A percentile compares a stretch with the other conserved stretches of the same genome.
Evolutionary conservation across 2,797 vertebrate genomes (phyloP).

Genomic region (Cryptoblepharus egeriae): DNA sequence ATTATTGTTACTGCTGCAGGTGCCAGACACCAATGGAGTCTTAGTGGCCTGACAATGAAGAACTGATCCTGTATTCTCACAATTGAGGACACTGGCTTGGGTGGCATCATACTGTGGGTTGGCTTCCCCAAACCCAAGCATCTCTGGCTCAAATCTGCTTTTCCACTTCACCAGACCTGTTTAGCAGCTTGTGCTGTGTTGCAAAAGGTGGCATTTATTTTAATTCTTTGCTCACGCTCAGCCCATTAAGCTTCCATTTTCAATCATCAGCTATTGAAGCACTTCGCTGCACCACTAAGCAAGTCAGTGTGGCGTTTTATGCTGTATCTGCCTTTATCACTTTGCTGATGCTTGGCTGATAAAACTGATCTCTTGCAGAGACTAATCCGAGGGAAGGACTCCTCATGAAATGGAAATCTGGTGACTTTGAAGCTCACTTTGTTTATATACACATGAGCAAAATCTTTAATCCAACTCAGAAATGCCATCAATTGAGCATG

Average conservation of each 20-base stretch:
- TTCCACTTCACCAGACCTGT: conserved; percentile 39
- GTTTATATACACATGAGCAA: conserved; percentile 6
- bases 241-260: conserved; percentile 64
- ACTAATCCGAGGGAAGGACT: conserved; percentile 26
- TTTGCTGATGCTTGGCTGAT: conserved; percentile 48
- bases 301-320: conserved; percentile 40
- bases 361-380: conserved; percentile 53
- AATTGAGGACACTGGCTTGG: neutral
- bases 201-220: conserved; percentile 63
- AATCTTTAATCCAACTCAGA: accelerated
- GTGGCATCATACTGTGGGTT: conserved; percentile 15
- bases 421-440: neutral
- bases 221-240: conserved; percentile 61
- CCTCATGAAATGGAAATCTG: conserved; percentile 21
- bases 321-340: conserved; percentile 49
- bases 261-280: conserved; percentile 62
- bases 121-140: conserved; percentile 38
- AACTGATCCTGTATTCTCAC: neutral
- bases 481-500: conserved; percentile 6
- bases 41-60: conserved; percentile 8
- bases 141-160: conserved; percentile 48
- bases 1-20: neutral
- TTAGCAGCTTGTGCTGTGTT: conserved; percentile 46
- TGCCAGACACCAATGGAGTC: neutral
- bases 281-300: conserved; percentile 50